Evolutionary conservation across 2,888 invertebrate genomes (phyloP).

Genomic region (Taphrorychus bicolor): DNA sequence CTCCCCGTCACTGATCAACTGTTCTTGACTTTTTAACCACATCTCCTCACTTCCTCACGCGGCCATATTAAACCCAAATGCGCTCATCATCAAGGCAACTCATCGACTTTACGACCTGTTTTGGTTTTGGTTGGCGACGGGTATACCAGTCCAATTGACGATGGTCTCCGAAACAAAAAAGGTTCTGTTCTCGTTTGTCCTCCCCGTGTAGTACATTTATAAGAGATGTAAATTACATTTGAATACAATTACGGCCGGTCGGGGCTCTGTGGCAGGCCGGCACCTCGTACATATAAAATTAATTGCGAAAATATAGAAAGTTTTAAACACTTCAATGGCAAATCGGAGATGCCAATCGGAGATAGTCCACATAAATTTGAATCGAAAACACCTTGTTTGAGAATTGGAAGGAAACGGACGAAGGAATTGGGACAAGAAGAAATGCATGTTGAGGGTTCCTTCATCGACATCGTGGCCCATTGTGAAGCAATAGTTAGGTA

Average conservation of each 20-base stretch:
- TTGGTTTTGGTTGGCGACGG: no score
- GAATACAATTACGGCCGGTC: slow-evolving; percentile 57
- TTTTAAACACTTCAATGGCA: slow-evolving; percentile 61
- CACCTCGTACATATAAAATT: slow-evolving; percentile 58
- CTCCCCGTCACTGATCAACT: neutral
- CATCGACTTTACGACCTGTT: no score
- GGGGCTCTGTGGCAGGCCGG: slow-evolving; percentile 39
- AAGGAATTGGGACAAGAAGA: slow-evolving; percentile 4
- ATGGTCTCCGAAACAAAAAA: slow-evolving; percentile 25
- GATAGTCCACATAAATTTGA: slow-evolving; percentile 59
- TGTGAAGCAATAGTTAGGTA: no score
- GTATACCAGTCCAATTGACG: neutral
- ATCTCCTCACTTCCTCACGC: neutral
- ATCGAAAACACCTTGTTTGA: slow-evolving; percentile 58
- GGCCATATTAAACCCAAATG: neutral
- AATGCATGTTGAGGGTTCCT: neutral
- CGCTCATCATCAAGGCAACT: no score
- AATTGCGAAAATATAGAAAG: slow-evolving; percentile 60
- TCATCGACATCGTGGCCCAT: no score
- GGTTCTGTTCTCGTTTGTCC: slow-evolving; percentile 37
- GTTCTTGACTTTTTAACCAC: neutral
- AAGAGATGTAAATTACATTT: slow-evolving; percentile 54
- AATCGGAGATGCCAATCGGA: slow-evolving; percentile 59
- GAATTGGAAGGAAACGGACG: slow-evolving; percentile 44
- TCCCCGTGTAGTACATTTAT: slow-evolving; percentile 41